Evolutionary conservation across 2,113 vertebrate genomes (phyloP).

Genomic region (Oenanthe melanoleuca): DNA sequence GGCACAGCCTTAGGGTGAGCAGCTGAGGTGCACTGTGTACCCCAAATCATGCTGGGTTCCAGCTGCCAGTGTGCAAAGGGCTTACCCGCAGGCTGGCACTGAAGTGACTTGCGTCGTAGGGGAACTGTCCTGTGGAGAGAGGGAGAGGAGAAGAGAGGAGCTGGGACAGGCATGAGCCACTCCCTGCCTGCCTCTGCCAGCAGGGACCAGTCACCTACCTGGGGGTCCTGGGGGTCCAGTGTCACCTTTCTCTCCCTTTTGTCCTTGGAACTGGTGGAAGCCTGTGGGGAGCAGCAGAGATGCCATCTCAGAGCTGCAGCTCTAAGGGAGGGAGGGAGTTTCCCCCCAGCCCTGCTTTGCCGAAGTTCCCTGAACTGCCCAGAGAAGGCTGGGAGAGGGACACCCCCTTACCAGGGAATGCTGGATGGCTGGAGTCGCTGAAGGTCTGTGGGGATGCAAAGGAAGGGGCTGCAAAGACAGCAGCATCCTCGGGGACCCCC

Average conservation of each 20-base stretch:
- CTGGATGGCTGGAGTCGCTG: slow-evolving; percentile 42
- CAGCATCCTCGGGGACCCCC: neutral
- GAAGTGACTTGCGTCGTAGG: slow-evolving; percentile 22
- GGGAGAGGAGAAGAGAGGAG: neutral
- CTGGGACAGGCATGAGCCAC: accelerated
- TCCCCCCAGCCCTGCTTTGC: neutral
- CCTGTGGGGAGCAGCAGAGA: slow-evolving; percentile 24
- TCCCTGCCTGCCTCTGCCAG: accelerated
- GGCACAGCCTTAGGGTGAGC: neutral
- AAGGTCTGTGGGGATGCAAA: slow-evolving; percentile 46
- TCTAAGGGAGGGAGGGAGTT: accelerated
- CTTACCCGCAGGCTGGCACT: slow-evolving; percentile 55
- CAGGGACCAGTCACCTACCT: slow-evolving; percentile 57
- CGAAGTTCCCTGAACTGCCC: accelerated
- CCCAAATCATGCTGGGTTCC: accelerated
- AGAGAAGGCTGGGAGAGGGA: neutral
- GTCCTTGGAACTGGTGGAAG: slow-evolving; percentile 70
- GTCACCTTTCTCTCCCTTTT: slow-evolving; percentile 84
- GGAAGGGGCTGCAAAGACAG: neutral
- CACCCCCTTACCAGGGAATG: slow-evolving; percentile 54
- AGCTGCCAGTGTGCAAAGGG: accelerated
- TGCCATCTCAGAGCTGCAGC: neutral
- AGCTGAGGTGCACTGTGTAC: accelerated
- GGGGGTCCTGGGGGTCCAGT: slow-evolving; percentile 70
- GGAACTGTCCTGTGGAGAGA: slow-evolving; percentile 58